phyloP scores from a whole-genome alignment of 2,797 vertebrate species.

The Gallinago solitaria region DNA sequence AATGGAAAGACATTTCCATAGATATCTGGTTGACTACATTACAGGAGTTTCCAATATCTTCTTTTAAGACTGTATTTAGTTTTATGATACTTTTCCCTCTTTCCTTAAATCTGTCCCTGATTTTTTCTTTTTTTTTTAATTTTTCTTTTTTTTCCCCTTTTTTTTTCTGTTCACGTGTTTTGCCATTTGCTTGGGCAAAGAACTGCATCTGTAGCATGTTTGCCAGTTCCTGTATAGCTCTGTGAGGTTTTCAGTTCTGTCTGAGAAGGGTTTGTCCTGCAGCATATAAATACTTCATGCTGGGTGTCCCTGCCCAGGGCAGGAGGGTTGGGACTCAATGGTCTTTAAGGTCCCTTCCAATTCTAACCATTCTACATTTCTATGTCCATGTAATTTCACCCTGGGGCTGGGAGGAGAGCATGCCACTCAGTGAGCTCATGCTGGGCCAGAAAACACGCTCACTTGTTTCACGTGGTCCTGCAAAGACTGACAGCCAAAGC shows the following conservation, averaged over 20 bases:
- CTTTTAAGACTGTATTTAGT: background rate
- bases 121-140: background rate
- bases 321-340: too few species aligned
- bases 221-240: background rate
- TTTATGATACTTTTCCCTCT: background rate
- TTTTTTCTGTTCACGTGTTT: background rate
- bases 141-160: background rate
- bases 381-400: background rate
- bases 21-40: background rate
- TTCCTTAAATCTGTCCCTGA: background rate
- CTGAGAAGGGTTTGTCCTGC: background rate
- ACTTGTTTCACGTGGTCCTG: rapidly evolving
- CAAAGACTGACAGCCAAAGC: background rate
- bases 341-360: too few species aligned
- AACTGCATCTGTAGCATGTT: background rate
- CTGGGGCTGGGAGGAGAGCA: background rate
- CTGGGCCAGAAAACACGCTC: background rate
- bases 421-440: background rate
- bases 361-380: too few species aligned
- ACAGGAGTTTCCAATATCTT: background rate
- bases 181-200: background rate
- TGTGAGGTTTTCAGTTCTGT: background rate
- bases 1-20: background rate
- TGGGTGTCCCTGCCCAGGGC: background rate
- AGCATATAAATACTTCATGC: rapidly evolving